Base-by-base conservation (phyloP, 2,113 vertebrate genomes). In the Dascyllus trimaculatus region DNA sequence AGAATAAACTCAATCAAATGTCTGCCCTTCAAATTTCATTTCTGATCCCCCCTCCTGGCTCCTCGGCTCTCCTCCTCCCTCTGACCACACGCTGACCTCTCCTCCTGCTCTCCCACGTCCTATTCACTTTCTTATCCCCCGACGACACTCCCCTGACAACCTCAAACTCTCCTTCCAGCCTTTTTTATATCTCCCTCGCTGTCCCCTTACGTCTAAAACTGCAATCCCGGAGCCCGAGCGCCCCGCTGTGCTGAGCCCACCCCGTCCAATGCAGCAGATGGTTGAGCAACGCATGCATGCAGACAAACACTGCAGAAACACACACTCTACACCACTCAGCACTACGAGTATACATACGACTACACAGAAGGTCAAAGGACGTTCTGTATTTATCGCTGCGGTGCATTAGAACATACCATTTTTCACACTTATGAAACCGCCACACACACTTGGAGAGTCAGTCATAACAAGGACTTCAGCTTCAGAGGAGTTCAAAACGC, bases 1-100 rank as follows among this genome's bases (percentile, higher is more conserved):
- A 78, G 85, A 90, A 88, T 84, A 89, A 89, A 88, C 83, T 85
- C 84, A 91, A 82, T 85, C 83, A 91, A 91, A 82, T 43, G 75
- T 86, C 81, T 85, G 85, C 66, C 85, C 81, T 85, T 84, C 87
- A 82, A 82, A 86, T 70, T 85, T 80, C 66, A 72, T 86, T 86
- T 74, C 67, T 74, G 75, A 81, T 81, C 77, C 85, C 65, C 43
- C 29, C 45, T 17, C 48, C 46, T 57, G 54, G 61, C 58, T 63
- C 26, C 29, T 38, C 29, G 71, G 67, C 17, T 40, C 54, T 67
- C 46, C 54, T 56, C 38, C 78, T 25, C 38, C 32, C 43, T 72
- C 48, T 52, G 81, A 77, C 84, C 78, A 71, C 60, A 45, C 59
- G 22, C 35, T 21, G 49, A 85, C 81, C 84, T 86, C 78, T 77